Evolutionary conservation across 2,888 invertebrate species (phyloP).

Genomic region (Polymixis lichenea): DNA sequence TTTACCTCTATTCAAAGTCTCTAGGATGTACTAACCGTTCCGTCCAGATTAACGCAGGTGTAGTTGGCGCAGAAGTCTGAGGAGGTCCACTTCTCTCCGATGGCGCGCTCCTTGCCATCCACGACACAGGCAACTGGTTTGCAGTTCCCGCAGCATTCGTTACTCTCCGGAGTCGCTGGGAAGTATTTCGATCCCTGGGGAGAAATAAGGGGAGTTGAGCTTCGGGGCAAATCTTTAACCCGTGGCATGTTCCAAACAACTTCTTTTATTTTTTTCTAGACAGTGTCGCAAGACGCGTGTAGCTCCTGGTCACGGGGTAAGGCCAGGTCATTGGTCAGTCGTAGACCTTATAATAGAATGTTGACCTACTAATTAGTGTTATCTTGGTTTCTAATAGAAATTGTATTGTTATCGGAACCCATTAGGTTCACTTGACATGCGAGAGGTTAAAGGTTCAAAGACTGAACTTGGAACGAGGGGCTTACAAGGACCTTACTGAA

Average conservation of each 20-base stretch:
- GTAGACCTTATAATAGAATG: too few relatives aligned
- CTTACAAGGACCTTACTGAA: not conserved
- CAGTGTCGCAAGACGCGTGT: too few relatives aligned
- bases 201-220: not conserved
- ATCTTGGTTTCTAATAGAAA: too few relatives aligned
- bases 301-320: too few relatives aligned
- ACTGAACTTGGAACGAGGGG: too few relatives aligned
- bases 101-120: constrained; percentile 82
- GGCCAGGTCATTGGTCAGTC: too few relatives aligned
- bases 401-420: too few relatives aligned
- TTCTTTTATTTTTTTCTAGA: too few relatives aligned
- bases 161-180: constrained; percentile 79
- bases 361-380: too few relatives aligned
- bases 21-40: constrained; percentile 72
- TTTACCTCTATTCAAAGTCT: not conserved
- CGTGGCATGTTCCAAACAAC: too few relatives aligned
- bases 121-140: constrained; percentile 91
- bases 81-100: constrained; percentile 91
- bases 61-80: constrained; percentile 91
- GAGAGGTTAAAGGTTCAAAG: too few relatives aligned
- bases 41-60: constrained; percentile 90
- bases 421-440: too few relatives aligned
- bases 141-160: constrained; percentile 92
- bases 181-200: constrained; percentile 92
- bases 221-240: not conserved